Conservation (phyloP, 2,113 vertebrate genomes). For the Scalopus aquaticus region DNA sequence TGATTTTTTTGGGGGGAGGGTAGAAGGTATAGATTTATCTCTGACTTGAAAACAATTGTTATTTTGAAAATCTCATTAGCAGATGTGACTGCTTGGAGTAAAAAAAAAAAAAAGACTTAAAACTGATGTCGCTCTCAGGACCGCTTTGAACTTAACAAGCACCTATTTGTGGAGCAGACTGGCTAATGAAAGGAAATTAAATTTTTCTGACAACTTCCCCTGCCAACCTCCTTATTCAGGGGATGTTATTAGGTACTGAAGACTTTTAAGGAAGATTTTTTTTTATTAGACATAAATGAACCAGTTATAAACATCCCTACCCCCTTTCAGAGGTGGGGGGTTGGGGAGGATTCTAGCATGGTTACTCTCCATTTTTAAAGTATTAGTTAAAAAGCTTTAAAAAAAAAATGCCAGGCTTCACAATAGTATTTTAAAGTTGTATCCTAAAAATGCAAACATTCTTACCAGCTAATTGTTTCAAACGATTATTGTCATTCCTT, state of each 20-base stretch:
- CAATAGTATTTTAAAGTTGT: slow-evolving; percentile 83
- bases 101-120: slow-evolving; percentile 84
- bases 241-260: slow-evolving; percentile 87
- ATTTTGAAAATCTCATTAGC: slow-evolving; percentile 91
- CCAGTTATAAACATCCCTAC: slow-evolving; percentile 82
- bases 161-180: slow-evolving; percentile 91
- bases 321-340: background rate
- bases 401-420: slow-evolving; percentile 82
- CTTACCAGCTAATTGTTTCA: slow-evolving; percentile 80
- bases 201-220: slow-evolving; percentile 92
- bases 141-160: slow-evolving; percentile 90
- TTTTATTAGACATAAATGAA: slow-evolving; percentile 85
- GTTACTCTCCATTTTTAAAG: slow-evolving; percentile 77
- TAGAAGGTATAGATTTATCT: slow-evolving; percentile 84
- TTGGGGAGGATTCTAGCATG: slow-evolving; percentile 72
- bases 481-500: slow-evolving; percentile 78
- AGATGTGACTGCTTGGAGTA: slow-evolving; percentile 87
- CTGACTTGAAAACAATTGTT: slow-evolving; percentile 88
- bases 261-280: slow-evolving; percentile 88
- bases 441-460: slow-evolving; percentile 55
- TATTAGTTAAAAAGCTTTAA: slow-evolving; percentile 78
- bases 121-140: slow-evolving; percentile 89
- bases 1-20: background rate
- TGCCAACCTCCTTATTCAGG: slow-evolving; percentile 87
- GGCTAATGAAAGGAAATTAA: slow-evolving; percentile 94